Conservation (phyloP, 2,888 invertebrate genomes). For the Masnerella sp. region DNA sequence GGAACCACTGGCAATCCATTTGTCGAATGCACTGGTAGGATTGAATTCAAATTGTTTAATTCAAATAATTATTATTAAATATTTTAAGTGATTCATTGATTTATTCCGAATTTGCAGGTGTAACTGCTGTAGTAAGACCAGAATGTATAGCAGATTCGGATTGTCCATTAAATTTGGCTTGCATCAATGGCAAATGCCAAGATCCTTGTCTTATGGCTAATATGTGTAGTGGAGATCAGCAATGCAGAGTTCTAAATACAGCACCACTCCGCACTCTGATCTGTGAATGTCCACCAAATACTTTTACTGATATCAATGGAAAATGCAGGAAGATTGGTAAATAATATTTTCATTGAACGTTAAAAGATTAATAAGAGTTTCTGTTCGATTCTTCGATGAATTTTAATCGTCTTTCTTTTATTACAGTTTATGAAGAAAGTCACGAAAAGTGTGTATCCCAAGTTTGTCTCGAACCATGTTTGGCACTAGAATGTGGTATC, state of each 20-base stretch:
- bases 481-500: slow-evolving; percentile 87
- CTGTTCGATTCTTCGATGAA: too few relatives aligned
- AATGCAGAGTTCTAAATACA: slow-evolving; percentile 88
- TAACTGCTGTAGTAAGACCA: slow-evolving; percentile 72
- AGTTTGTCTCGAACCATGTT: slow-evolving; percentile 88
- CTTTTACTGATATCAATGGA: slow-evolving; percentile 85
- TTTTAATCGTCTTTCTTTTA: too few relatives aligned
- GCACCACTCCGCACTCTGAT: slow-evolving; percentile 90
- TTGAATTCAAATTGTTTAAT: slow-evolving; percentile 57
- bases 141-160: slow-evolving; percentile 88
- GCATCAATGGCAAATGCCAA: slow-evolving; percentile 86
- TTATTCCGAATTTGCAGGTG: slow-evolving; percentile 45
- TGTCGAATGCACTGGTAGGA: slow-evolving; percentile 81
- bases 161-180: slow-evolving; percentile 86
- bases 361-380: too few relatives aligned
- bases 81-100: not conserved
- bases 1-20: slow-evolving; percentile 90
- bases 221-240: slow-evolving; percentile 87
- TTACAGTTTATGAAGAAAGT: slow-evolving; percentile 82
- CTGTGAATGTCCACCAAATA: slow-evolving; percentile 91
- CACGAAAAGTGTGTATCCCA: slow-evolving; percentile 87
- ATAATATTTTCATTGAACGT: slow-evolving; percentile 32
- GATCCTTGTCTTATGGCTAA: slow-evolving; percentile 87
- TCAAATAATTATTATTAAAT: not conserved
- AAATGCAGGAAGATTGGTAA: slow-evolving; percentile 82